Conservation (phyloP, 92 coral and sea anemone species). For the Heliopora coerulea region DNA sequence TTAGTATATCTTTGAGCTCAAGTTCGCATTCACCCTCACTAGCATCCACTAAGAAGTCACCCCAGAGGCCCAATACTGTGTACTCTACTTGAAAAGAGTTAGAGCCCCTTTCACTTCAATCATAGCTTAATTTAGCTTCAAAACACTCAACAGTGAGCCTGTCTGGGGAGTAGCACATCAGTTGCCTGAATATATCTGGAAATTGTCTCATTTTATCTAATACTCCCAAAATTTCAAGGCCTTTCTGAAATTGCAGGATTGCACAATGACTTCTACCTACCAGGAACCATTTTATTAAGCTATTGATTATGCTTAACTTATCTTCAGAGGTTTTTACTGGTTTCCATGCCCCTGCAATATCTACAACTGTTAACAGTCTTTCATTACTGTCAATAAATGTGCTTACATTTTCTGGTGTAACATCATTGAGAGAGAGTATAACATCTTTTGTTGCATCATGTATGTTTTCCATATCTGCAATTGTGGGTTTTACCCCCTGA, state of each 20-base stretch:
- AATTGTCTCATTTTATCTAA: slow-evolving; percentile 23
- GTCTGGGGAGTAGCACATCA: slow-evolving; percentile 22
- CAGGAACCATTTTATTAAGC: slow-evolving; percentile 28
- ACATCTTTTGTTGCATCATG: slow-evolving; percentile 30
- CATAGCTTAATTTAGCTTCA: slow-evolving; percentile 31
- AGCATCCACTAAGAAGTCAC: slow-evolving; percentile 25
- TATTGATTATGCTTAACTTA: slow-evolving; percentile 14
- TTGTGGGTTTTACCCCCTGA: slow-evolving; percentile 31
- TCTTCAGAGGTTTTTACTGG: slow-evolving; percentile 26
- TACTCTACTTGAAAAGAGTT: slow-evolving; percentile 25
- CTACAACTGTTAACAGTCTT: slow-evolving; percentile 36
- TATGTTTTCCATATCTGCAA: slow-evolving; percentile 19
- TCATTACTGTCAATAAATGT: slow-evolving; percentile 25
- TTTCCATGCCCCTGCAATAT: slow-evolving; percentile 39
- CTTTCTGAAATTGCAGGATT: slow-evolving; percentile 21
- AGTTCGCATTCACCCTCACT: slow-evolving; percentile 16
- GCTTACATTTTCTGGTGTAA: slow-evolving; percentile 5
- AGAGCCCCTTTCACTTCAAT: slow-evolving; percentile 26
- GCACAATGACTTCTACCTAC: slow-evolving; percentile 28
- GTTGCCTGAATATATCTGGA: not conserved
- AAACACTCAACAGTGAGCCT: slow-evolving; percentile 29
- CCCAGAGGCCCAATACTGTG: slow-evolving; percentile 10
- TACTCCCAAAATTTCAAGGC: slow-evolving; percentile 32
- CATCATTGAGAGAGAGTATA: slow-evolving; percentile 17
- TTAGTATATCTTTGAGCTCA: slow-evolving; percentile 21